Evolutionary conservation across 2,797 vertebrate species (phyloP).

Genomic region (Okamejei kenojei): DNA sequence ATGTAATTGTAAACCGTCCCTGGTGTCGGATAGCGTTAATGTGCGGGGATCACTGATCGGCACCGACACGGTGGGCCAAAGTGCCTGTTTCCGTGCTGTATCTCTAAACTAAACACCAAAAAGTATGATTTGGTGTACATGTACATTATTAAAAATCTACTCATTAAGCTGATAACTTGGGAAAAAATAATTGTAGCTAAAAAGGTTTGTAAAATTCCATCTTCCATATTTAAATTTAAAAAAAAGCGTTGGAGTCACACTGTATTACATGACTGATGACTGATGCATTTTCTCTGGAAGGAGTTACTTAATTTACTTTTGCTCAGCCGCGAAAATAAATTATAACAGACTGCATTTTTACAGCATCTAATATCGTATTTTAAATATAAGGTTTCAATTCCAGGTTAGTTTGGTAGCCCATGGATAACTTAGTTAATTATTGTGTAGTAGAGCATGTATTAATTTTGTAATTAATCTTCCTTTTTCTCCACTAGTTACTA

Average conservation of each 20-base stretch:
- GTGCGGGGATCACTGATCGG: too few species aligned
- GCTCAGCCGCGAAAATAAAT: background rate
- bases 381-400: background rate
- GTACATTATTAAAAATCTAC: background rate
- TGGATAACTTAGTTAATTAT: background rate
- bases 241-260: background rate
- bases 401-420: background rate
- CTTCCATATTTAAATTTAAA: background rate
- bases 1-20: too few species aligned
- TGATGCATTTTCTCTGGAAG: background rate
- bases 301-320: background rate
- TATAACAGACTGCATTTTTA: background rate
- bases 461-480: constrained; percentile 23
- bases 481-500: background rate
- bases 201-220: background rate
- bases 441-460: background rate
- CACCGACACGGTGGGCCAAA: too few species aligned
- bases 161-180: background rate
- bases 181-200: background rate
- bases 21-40: too few species aligned
- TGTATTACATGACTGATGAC: background rate
- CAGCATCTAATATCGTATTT: background rate
- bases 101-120: too few species aligned
- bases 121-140: background rate
- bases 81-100: too few species aligned